Evolutionary conservation across 2,888 invertebrate species (phyloP).

Genomic region (Drosophila nr. perissopoda): DNA sequence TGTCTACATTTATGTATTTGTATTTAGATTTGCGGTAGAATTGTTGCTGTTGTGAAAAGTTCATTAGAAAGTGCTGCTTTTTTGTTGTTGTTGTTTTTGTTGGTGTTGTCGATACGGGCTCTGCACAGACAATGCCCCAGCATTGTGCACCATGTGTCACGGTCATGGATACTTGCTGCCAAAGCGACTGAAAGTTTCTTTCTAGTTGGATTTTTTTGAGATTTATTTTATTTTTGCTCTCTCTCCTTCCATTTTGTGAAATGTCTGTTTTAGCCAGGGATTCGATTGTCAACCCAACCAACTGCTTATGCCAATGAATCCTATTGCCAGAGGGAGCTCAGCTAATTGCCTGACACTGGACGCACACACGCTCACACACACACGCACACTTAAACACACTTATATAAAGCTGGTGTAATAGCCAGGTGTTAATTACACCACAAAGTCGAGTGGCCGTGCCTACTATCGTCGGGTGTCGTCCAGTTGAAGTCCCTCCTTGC

Average conservation of each 20-base stretch:
- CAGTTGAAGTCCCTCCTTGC: constrained; percentile 2
- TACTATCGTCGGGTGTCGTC: constrained; percentile 42
- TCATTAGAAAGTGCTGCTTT: constrained; percentile 72
- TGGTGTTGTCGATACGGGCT: constrained; percentile 50
- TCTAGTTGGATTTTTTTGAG: constrained; percentile 8
- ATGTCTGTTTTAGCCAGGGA: constrained; percentile 12
- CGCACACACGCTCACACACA: constrained; percentile 6
- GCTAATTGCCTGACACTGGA: constrained; percentile 39
- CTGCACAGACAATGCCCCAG: constrained; percentile 53
- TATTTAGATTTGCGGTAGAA: constrained; percentile 69
- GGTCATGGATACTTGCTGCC: constrained; percentile 61
- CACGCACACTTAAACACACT: constrained; percentile 7
- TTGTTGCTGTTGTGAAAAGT: constrained; percentile 65
- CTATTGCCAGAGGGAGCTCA: constrained; percentile 7
- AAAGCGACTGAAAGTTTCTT: constrained; percentile 38
- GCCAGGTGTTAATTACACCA: constrained; percentile 74
- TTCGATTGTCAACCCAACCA: constrained; percentile 39
- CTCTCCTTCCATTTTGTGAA: constrained; percentile 2
- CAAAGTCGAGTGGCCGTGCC: constrained; percentile 44
- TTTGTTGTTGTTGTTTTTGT: constrained; percentile 22
- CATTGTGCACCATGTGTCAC: constrained; percentile 59
- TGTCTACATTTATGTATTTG: constrained; percentile 58
- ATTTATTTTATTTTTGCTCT: not conserved
- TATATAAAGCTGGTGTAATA: constrained; percentile 3
- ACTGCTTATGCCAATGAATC: constrained; percentile 45